A percentile compares a stretch with the other conserved stretches of the same genome.
These are phyloP conservation scores for Myotis brandtii DNA, from an alignment of 2,113 vertebrate genomes.

Conservation along the genomic window DNA sequence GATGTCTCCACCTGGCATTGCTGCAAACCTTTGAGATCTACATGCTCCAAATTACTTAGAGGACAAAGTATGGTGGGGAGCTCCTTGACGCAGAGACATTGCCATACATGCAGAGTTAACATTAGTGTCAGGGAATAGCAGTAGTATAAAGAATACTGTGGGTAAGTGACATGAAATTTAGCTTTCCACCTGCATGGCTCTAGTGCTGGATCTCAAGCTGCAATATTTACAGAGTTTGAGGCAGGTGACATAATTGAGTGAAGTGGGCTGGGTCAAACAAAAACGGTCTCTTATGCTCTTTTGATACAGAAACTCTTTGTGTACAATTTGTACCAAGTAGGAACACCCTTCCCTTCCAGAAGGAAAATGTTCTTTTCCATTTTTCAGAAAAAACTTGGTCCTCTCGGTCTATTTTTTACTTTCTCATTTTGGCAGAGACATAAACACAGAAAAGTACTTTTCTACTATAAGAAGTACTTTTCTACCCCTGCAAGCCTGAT, in stretches of 20 bases:
- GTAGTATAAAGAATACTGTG: not conserved
- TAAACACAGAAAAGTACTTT: not conserved
- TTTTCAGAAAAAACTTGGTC: constrained; percentile 15
- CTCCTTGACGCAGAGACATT: not conserved
- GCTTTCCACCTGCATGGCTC: not conserved
- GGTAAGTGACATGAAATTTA: not conserved
- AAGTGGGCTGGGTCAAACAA: not conserved
- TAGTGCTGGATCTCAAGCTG: not conserved
- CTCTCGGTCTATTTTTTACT: not conserved
- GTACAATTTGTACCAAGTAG: not conserved
- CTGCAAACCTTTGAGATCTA: not conserved
- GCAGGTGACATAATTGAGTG: not conserved
- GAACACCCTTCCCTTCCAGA: not conserved
- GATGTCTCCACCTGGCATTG: not conserved
- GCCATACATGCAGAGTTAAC: not conserved
- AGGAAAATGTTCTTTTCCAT: not conserved
- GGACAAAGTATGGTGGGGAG: not conserved
- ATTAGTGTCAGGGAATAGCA: not conserved
- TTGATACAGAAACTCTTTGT: constrained; percentile 6
- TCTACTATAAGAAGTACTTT: not conserved
- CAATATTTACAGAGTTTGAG: not conserved
- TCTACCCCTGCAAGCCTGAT: not conserved
- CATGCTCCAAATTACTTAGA: not conserved
- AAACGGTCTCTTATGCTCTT: constrained; percentile 10
- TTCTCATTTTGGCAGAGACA: not conserved